phyloP scores from a whole-genome alignment of 2,888 invertebrate species.

The Idaea dimidiata region DNA sequence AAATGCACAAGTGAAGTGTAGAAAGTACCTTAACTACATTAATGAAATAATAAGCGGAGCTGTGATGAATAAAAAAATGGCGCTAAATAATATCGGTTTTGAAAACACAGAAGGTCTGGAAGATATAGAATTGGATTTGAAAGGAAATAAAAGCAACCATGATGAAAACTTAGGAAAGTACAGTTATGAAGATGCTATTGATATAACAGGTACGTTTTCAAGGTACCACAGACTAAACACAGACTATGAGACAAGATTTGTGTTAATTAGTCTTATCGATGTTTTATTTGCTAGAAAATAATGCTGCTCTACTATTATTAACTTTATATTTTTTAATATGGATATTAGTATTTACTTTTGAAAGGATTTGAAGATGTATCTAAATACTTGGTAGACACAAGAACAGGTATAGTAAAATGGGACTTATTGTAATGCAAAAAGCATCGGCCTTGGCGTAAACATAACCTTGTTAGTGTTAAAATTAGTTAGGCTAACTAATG shows the following conservation, averaged over 20 bases:
- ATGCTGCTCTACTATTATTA: too few species aligned
- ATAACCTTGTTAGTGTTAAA: neutral
- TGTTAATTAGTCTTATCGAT: too few species aligned
- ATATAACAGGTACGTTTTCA: slow-evolving; percentile 39
- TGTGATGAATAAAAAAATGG: slow-evolving; percentile 13
- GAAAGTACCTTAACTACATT: neutral
- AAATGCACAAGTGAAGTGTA: neutral
- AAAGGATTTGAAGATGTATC: neutral
- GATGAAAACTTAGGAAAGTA: slow-evolving; percentile 18
- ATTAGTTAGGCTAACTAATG: neutral
- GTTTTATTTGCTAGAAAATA: too few species aligned
- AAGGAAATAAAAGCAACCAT: slow-evolving; percentile 9
- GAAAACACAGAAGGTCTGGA: slow-evolving; percentile 19
- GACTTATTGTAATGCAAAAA: neutral
- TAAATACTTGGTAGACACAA: neutral
- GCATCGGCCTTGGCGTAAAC: neutral
- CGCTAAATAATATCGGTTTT: slow-evolving; percentile 22
- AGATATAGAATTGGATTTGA: slow-evolving; percentile 18
- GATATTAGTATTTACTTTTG: neutral
- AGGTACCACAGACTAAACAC: neutral
- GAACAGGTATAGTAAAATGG: neutral
- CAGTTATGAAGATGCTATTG: slow-evolving; percentile 45
- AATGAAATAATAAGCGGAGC: neutral
- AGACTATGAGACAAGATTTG: too few species aligned
- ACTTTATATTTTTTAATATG: neutral